Evolutionary conservation across 2,888 invertebrate genomes (phyloP), one percentile per base, ranked within the genome.

Genomic region (Cantharis lateralis): DNA sequence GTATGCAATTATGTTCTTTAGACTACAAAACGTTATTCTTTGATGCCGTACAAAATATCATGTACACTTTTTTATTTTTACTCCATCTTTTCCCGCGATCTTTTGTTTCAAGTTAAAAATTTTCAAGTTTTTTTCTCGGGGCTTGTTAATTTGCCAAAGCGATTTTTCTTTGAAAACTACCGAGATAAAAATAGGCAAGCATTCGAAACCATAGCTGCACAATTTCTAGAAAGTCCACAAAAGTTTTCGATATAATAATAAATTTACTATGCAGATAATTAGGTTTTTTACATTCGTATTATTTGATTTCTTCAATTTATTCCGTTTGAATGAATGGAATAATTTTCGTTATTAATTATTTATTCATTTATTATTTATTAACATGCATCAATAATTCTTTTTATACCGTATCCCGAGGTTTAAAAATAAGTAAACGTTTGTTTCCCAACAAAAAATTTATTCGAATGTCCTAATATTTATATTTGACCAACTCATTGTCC

Each of bases 1-100:
- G 24, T 18, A 66, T 24, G 64, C 24, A 66, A 66, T 66, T 66
- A 66, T 16, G 64, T 24, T 24, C 24, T 66, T 18, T 66, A 66
- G 64, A 66, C 64, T 66, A 66, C 64, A 66, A 66, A 66, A 66
- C 16, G 64, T 16, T 66, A 66, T 66, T 66, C 64, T 66, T 66
- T 66, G 64, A 66, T 66, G 64, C 64, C 20, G 18, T 24, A 66
- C 24, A n/a, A 66, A 66, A 66, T 48, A 48, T 48, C 48, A 48
- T 48, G 48, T 48, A 48, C 48, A 48, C 24, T 24, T 13, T 48
- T 48, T 48, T 48, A 48, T 48, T 48, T 48, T 48, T 48, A 48
- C 48, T 48, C 48, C 48, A 48, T 48, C 48, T n/a, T 48, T 48
- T 48, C n/a, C 13, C 48, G 48, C 48, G 48, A 48, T 48, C 48